Base-by-base conservation (phyloP, 1,140 invertebrate genomes). In the Mycetomoellerius zeteki region DNA sequence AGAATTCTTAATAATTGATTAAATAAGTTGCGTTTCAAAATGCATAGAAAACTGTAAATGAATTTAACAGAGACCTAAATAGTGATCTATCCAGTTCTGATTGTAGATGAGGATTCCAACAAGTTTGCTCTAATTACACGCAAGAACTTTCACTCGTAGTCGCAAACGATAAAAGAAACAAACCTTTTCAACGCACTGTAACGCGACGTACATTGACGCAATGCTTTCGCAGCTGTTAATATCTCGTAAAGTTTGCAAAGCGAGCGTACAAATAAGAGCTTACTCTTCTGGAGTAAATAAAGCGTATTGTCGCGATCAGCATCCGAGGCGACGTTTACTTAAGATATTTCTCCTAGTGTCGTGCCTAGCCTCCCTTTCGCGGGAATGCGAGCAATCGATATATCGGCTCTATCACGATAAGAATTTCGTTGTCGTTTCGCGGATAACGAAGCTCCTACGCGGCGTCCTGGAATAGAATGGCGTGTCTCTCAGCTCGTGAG, bases 381-480 rank as follows among this genome's bases (percentile, higher is more conserved):
- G 80, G 37, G 37, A 82, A 73, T 43, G n/a, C 54, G 37, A 84
- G 54, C 37, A 73, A 84, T 84, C 80, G 80, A 84, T 73, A 47
- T 60, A 58, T 60, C 80, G 52, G 67, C 12, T 43, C 21, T 33
- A 54, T 12, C 52, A 16, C 19, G 80, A 75, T 75, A 84, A 62
- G 69, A 75, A 84, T 84, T 73, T 73, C 64, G 52, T 37, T n/a
- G 56, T 52, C 24, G 33, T 50, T 24, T 7, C 30, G 16, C 62
- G 43, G n/a, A 14, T 19, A 64, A 24, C 62, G 77, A 80, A 33
- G 47, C 77, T 69, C 30, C 47, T 24, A 65, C n/a, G 8, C 37
- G 33, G 8, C 37, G 2, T 43, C 37, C 37, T 43, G 62, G 62
- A 80, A 80, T 54, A 21, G 77, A 56, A 78, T 54, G 27, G 62